Conservation (phyloP, 2,888 invertebrate genomes). For the Acleris laterana region DNA sequence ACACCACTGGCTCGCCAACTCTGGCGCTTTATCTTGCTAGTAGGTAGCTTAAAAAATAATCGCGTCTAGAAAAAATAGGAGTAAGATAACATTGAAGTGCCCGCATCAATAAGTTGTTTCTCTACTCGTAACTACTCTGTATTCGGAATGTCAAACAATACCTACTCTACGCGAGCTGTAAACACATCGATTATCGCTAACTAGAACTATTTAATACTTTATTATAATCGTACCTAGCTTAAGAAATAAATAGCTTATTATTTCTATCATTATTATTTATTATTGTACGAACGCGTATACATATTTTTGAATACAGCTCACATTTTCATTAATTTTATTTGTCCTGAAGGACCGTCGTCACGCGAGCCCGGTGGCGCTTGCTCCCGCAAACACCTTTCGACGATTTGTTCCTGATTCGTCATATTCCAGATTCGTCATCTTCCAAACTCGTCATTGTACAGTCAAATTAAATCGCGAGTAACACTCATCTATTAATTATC, state of each 20-base stretch:
- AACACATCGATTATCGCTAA: conserved; percentile 59
- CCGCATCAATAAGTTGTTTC: conserved; percentile 10
- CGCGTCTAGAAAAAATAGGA: no score
- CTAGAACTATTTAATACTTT: conserved; percentile 60
- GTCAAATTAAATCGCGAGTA: no score
- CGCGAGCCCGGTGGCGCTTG: conserved; percentile 21
- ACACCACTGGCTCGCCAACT: no score
- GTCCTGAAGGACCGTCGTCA: conserved; percentile 37
- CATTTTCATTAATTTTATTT: conserved; percentile 39
- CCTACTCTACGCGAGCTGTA: conserved; percentile 42
- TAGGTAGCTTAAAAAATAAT: no score
- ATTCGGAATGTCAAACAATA: conserved; percentile 40
- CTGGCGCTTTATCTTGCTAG: no score
- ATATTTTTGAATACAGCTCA: conserved; percentile 81
- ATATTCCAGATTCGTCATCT: no score
- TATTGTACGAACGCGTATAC: conserved; percentile 84
- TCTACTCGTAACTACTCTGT: conserved; percentile 30
- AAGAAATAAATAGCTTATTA: conserved; percentile 73
- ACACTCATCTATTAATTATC: no score
- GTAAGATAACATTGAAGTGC: neutral
- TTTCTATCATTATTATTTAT: conserved; percentile 68
- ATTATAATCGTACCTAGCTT: conserved; percentile 58
- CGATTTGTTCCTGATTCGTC: no score
- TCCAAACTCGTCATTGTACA: no score
- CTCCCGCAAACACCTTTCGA: conserved; percentile 7